Conservation (phyloP, 2,797 vertebrate genomes). For the Lophius americanus region DNA sequence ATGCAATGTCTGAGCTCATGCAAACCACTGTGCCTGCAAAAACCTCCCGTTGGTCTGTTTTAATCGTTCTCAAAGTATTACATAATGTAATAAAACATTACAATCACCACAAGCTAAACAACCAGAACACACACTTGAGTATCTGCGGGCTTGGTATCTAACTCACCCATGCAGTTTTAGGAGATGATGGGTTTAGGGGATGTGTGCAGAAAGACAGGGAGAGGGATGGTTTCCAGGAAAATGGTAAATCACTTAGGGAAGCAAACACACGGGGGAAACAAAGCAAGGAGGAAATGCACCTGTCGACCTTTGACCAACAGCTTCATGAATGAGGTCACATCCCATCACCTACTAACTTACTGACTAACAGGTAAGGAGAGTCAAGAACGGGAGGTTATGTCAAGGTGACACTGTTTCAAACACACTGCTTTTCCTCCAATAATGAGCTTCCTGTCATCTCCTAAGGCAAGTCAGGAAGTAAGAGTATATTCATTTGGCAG, state of each 20-base stretch:
- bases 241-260: slow-evolving; percentile 70
- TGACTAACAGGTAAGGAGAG: slow-evolving; percentile 51
- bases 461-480: background rate
- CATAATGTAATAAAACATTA: slow-evolving; percentile 77
- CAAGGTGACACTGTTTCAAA: background rate
- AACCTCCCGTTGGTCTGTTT: slow-evolving; percentile 65
- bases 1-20: slow-evolving; percentile 45
- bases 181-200: slow-evolving; percentile 74
- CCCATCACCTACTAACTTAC: slow-evolving; percentile 1
- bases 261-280: slow-evolving; percentile 72
- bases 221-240: slow-evolving; percentile 64
- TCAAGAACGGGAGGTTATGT: background rate
- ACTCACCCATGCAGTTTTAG: slow-evolving; percentile 45
- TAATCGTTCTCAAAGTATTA: slow-evolving; percentile 69
- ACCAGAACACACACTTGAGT: slow-evolving; percentile 53
- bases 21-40: slow-evolving; percentile 45
- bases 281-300: slow-evolving; percentile 75
- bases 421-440: background rate
- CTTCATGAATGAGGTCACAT: slow-evolving; percentile 44
- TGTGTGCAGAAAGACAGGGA: slow-evolving; percentile 56
- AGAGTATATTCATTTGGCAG: background rate
- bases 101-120: slow-evolving; percentile 71
- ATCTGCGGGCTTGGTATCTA: slow-evolving; percentile 60
- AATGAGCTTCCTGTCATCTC: background rate
- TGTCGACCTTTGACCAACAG: slow-evolving; percentile 50